Percentiles rank a stretch among this genome's conserved stretches.
These are phyloP conservation scores for Diglossa cyanea DNA, from an alignment of 2,797 vertebrate species.

Conservation along the genomic window DNA sequence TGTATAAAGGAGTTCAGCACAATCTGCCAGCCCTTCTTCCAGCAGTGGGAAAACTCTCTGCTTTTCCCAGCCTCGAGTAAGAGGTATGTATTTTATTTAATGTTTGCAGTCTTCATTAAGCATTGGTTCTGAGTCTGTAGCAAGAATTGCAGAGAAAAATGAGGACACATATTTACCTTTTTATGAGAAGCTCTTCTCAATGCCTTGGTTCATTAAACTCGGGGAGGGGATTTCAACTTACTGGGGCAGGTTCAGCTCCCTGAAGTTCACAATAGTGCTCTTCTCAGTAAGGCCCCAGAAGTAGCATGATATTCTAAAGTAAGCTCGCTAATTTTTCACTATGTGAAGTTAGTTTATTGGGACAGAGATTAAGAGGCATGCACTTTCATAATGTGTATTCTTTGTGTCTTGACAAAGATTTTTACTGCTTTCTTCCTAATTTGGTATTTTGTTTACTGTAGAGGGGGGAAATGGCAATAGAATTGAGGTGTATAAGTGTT, in stretches of 20 bases:
- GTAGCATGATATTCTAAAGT: not conserved
- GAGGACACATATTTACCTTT: not conserved
- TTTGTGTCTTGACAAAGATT: not conserved
- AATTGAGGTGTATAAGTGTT: not conserved
- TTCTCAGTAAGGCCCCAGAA: not conserved
- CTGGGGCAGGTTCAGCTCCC: not conserved
- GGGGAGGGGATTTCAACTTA: not conserved
- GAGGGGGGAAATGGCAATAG: not conserved
- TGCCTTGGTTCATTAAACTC: not conserved
- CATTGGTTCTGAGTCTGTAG: not conserved
- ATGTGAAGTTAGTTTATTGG: not conserved
- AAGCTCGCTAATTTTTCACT: not conserved
- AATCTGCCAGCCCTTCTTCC: rapidly evolving
- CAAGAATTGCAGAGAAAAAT: not conserved
- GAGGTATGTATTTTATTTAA: not conserved
- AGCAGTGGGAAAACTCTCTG: not conserved
- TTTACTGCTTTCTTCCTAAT: not conserved
- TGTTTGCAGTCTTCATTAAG: not conserved
- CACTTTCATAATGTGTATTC: not conserved
- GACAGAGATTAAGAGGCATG: not conserved
- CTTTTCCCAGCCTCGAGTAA: not conserved
- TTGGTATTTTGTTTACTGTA: not conserved
- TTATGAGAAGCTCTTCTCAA: not conserved
- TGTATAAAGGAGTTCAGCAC: not conserved
- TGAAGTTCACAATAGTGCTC: not conserved